Evolutionary conservation across 2,888 invertebrate genomes (phyloP).

Genomic region (Subacronicta megacephala): DNA sequence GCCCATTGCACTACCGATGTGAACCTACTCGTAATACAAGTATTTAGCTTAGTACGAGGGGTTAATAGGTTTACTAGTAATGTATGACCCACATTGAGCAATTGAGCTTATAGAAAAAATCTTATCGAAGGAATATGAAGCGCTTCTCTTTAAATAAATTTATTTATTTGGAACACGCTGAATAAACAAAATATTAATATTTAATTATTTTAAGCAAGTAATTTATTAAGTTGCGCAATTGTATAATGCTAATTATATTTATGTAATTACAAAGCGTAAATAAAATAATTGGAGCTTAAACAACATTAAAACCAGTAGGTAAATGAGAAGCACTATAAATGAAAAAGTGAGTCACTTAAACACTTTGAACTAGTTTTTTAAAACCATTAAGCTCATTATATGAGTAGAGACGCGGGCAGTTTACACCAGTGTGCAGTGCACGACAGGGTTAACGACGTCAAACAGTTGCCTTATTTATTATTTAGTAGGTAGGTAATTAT

Average conservation of each 20-base stretch:
- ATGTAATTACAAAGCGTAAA: not conserved
- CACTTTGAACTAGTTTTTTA: constrained; percentile 33
- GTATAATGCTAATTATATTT: not conserved
- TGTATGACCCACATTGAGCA: no score
- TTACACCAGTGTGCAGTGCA: constrained; percentile 40
- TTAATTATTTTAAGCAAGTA: not conserved
- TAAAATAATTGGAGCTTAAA: not conserved
- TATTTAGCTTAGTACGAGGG: no score
- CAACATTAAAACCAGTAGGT: constrained; percentile 10
- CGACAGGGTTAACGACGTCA: constrained; percentile 58
- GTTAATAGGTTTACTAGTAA: no score
- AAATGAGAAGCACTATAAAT: constrained; percentile 17
- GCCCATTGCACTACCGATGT: no score
- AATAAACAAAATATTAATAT: no score
- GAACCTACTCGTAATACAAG: no score
- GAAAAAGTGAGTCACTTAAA: constrained; percentile 31
- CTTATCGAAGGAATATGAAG: not conserved
- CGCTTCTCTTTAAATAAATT: not conserved
- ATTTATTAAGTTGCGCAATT: not conserved
- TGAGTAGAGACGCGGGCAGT: constrained; percentile 41
- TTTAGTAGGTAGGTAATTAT: no score
- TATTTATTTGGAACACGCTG: not conserved
- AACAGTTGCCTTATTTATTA: constrained; percentile 33
- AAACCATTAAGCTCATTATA: constrained; percentile 47
- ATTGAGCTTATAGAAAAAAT: no score